A percentile compares a stretch with the other conserved stretches of the same genome.
phyloP scores from a whole-genome alignment of 37 sponge, comb jelly and placozoan genomes.

The Theonella swinhoei region DNA sequence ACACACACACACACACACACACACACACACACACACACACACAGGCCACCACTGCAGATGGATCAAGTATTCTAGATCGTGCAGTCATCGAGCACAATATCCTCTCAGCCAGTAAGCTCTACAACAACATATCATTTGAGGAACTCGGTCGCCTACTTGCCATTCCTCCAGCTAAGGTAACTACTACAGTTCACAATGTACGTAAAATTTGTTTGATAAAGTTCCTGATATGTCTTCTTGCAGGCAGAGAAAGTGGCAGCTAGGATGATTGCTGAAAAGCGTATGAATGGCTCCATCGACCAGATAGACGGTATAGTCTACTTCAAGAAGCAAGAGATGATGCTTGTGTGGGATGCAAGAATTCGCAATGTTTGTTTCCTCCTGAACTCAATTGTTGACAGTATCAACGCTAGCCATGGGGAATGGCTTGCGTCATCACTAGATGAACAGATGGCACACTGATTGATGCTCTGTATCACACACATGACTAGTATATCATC shows the following conservation, averaged over 20 bases:
- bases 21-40: too few relatives aligned
- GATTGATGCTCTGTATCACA: neutral
- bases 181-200: too few relatives aligned
- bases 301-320: conserved; percentile 86
- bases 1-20: too few relatives aligned
- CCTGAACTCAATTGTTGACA: conserved; percentile 86
- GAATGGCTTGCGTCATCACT: conserved; percentile 54
- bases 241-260: conserved; percentile 97
- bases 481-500: too few relatives aligned
- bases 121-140: conserved; percentile 90
- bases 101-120: conserved; percentile 94
- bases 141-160: conserved; percentile 90
- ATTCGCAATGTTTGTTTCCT: conserved; percentile 81
- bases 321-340: conserved; percentile 70
- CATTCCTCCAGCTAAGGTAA: conserved; percentile 82
- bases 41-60: conserved; percentile 82
- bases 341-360: conserved; percentile 86
- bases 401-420: conserved; percentile 46
- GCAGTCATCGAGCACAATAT: conserved; percentile 98
- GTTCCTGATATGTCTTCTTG: too few relatives aligned
- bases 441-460: conserved; percentile 69
- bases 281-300: conserved; percentile 94
- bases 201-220: too few relatives aligned
- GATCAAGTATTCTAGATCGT: conserved; percentile 85
- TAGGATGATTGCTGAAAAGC: conserved; percentile 91